These are phyloP conservation scores for Drosophila ironensis DNA, from an alignment of 1,140 invertebrate genomes.

Conservation along the genomic window DNA sequence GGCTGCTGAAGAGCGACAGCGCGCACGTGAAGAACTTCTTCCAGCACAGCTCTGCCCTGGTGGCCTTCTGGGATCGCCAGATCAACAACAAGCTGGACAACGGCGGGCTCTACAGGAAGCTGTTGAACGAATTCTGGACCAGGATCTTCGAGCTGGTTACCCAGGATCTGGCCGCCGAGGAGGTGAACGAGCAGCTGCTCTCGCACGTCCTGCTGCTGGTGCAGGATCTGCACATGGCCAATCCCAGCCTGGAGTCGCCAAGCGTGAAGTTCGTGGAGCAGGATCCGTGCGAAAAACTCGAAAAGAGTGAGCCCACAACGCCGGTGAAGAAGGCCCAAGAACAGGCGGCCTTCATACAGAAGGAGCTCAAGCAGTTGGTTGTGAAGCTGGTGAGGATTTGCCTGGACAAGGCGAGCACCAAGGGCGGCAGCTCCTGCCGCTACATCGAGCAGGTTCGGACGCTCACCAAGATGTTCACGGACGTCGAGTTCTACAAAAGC, in stretches of 20 bases:
- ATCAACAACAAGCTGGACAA: conserved; percentile 45
- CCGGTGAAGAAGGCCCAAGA: conserved; percentile 52
- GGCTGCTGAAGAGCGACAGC: conserved; percentile 80
- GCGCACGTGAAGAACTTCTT: conserved; percentile 82
- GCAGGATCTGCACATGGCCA: conserved; percentile 63
- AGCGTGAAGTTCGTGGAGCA: conserved; percentile 61
- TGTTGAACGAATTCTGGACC: conserved; percentile 84
- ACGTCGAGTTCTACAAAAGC: conserved; percentile 56
- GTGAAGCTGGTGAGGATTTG: conserved; percentile 83
- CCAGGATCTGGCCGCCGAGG: conserved; percentile 54
- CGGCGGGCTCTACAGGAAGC: conserved; percentile 79
- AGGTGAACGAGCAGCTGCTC: conserved; percentile 52
- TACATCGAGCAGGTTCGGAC: conserved; percentile 58
- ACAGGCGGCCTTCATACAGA: conserved; percentile 57
- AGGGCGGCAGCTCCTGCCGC: conserved; percentile 20
- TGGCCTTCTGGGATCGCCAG: conserved; percentile 84
- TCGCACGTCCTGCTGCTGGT: conserved; percentile 59
- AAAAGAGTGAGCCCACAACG: conserved; percentile 29
- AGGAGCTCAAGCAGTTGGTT: conserved; percentile 83
- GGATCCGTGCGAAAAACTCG: background rate
- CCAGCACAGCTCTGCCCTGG: conserved; percentile 82
- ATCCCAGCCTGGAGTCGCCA: conserved; percentile 60
- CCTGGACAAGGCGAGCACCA: conserved; percentile 53
- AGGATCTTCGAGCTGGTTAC: conserved; percentile 82
- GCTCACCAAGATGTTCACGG: conserved; percentile 64